Base-by-base conservation (phyloP, 2,888 invertebrate genomes). In the Polietes domitor region DNA sequence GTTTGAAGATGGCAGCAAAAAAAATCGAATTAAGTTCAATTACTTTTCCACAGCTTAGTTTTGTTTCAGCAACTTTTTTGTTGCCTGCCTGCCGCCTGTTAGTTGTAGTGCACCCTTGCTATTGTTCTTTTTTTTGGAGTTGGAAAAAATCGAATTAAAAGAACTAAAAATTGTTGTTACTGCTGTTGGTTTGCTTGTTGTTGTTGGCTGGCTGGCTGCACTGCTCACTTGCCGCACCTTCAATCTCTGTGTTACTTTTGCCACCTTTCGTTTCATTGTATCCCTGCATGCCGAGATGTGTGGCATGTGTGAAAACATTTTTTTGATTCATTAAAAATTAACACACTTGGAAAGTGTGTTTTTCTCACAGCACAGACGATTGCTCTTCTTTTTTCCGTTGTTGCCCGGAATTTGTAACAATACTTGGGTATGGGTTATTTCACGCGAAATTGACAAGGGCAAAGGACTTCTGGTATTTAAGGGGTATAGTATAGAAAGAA, bases 301-400 rank as follows among this genome's bases (percentile, higher is more conserved):
- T 78, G 77, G 78, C 82, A 84, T 85, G 86, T 86, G 86, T 86
- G 87, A 86, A 87, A 88, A 88, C 86, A 88, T 88, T 89, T 89
- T 85, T 86, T 80, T 88, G 87, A 89, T 89, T 89, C 89, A 89
- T 89, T 89, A 89, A 89, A 89, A 89, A 89, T 89, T 89, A 88
- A 89, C 85, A 87, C 87, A 89, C 88, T 89, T 89, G 88, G 88
- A 89, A 89, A 88, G 88, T 87, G 68, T 68, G 65, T 41, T 65
- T 65, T 19, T 19, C 65, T 65, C 37, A 21, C 10, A 21, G 41
- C 37, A 65, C 37, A 37, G 37, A 65, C 17, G 41, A 37, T 58
- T 58, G 6, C 58, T 1, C 2, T 28, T 28, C 28, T 61, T 61
- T 37, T 37, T 37, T 3, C 28, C 37, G 2, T 26, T 63, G 63